Base-by-base conservation (phyloP, 2,888 invertebrate genomes). In the Bombylius discolor region DNA sequence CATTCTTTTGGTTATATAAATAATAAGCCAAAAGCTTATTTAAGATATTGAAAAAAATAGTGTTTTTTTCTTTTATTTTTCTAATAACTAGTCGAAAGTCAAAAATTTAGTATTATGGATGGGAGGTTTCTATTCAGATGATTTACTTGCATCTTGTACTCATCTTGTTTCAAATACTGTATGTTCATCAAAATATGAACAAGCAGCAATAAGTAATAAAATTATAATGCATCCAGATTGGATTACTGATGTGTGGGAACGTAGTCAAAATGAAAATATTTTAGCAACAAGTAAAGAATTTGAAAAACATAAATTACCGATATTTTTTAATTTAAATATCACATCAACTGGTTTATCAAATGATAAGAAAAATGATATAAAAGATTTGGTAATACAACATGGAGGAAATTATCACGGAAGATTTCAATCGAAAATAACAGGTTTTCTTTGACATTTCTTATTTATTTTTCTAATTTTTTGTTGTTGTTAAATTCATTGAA, bases 151-250 rank as follows among this genome's bases (percentile, higher is more conserved):
- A 36, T 78, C 80, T 54, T 83, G 85, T 1, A 94, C 92, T 8
- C 92, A 94, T 75, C 77, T 95, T 31, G 78, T 95, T 4, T 86
- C 91, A 2, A 83, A 84, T 65, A 83, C 82, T 36, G 85, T 88
- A 0, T 78, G 83, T 59, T 86, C 88, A 1, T 82, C 82, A 56
- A 90, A 90, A 71, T 89, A 89, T 69, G 79, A 83, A 74, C 87
- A 71, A 54, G 74, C 71, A 4, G 68, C 67, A 1, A 59, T 71
- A 5, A 68, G 68, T 54, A 66, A 62, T 5, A 79, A 87, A 57
- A 83, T 85, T 39, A 78, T 94, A 11, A 86, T 94, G 84, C 78
- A 80, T 5, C 79, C 81, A 9, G 78, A 81, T 14, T 96, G 95
- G 94, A 77, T 96, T 0, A 76, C 83, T 44, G 81, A 81, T 0